phyloP scores from a whole-genome alignment of 2,113 vertebrate genomes.

The Myocastor coypus region DNA sequence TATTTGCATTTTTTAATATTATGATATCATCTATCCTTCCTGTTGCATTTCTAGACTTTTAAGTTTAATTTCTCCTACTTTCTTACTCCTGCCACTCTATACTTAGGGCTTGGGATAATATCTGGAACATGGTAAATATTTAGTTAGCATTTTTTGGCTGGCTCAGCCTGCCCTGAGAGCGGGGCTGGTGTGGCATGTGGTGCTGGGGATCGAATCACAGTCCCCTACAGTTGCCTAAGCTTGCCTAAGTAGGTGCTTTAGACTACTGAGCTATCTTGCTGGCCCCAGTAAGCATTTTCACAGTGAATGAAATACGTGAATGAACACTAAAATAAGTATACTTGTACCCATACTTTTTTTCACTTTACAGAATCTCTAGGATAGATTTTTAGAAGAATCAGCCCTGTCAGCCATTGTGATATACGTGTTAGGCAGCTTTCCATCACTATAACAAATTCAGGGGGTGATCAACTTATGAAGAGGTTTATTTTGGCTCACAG shows the following conservation, averaged over 20 bases:
- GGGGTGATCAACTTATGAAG: not conserved
- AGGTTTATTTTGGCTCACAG: not conserved
- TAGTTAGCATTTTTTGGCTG: not conserved
- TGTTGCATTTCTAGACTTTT: not conserved
- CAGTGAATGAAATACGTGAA: not conserved
- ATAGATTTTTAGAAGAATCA: slow-evolving; percentile 23
- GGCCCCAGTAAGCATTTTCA: not conserved
- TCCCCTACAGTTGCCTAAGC: too few species aligned
- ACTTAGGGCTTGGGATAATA: not conserved
- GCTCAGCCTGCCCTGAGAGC: too few species aligned
- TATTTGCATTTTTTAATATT: not conserved
- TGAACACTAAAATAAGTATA: not conserved
- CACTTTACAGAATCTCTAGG: not conserved
- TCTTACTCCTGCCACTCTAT: not conserved
- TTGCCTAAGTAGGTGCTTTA: too few species aligned
- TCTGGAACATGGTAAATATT: not conserved
- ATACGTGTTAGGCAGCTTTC: not conserved
- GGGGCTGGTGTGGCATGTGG: too few species aligned
- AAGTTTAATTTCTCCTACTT: not conserved
- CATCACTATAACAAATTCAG: not conserved
- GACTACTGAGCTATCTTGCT: too few species aligned
- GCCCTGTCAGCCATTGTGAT: not conserved
- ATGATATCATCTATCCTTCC: not conserved
- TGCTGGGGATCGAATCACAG: too few species aligned
- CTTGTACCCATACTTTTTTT: not conserved